Evolutionary conservation across 1,140 invertebrate genomes (phyloP).

Genomic region (Papilio aristodemus): DNA sequence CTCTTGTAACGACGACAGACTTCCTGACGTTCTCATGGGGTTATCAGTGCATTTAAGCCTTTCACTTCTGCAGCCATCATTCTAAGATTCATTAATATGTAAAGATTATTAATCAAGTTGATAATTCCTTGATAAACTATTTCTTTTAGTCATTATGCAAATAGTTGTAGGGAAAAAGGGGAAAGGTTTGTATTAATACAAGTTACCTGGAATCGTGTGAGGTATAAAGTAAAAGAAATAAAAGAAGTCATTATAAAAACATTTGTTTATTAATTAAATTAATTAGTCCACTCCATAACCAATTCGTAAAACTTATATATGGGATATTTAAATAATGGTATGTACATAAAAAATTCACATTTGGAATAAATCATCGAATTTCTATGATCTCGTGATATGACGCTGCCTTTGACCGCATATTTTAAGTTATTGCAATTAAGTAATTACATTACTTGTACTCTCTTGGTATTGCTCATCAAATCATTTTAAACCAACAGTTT

Average conservation of each 20-base stretch:
- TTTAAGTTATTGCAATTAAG: slow-evolving; percentile 55
- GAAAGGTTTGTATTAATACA: no score
- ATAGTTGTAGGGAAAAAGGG: no score
- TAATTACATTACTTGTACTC: slow-evolving; percentile 58
- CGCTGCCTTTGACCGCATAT: slow-evolving; percentile 42
- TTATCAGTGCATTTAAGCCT: no score
- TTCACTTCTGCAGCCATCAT: no score
- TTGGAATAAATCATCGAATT: slow-evolving; percentile 53
- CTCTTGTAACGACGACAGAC: no score
- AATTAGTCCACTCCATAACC: slow-evolving; percentile 72
- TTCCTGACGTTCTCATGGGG: no score
- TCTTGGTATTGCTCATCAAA: slow-evolving; percentile 64
- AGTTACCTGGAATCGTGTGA: no score
- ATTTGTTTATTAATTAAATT: slow-evolving; percentile 66
- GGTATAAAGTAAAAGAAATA: slow-evolving; percentile 37
- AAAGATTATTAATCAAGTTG: no score
- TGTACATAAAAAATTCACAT: slow-evolving; percentile 57
- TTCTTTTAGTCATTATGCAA: no score
- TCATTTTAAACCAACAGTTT: slow-evolving; percentile 50
- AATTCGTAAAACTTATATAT: slow-evolving; percentile 66
- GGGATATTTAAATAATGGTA: slow-evolving; percentile 65
- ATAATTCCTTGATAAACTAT: no score
- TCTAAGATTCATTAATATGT: no score
- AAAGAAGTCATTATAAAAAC: slow-evolving; percentile 61
- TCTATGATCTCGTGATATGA: slow-evolving; percentile 55